Evolutionary conservation across 2,113 vertebrate species (phyloP).

Genomic region (Stigmatopora nigra): DNA sequence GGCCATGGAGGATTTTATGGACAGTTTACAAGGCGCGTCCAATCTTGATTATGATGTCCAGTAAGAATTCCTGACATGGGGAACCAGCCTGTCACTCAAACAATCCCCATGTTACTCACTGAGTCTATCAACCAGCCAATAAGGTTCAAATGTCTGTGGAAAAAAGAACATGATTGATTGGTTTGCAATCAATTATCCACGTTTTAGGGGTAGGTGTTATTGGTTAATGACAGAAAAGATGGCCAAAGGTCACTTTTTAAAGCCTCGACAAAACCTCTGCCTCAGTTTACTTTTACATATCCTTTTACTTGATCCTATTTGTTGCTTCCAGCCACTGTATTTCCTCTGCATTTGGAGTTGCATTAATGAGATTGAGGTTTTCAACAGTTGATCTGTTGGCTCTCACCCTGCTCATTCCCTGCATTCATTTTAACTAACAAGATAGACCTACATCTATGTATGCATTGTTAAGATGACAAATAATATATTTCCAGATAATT

Average conservation of each 20-base stretch:
- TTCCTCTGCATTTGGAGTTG: conserved; percentile 35
- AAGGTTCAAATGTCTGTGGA: conserved; percentile 1
- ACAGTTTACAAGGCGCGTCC: conserved; percentile 47
- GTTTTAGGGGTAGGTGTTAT: conserved; percentile 28
- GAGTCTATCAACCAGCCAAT: conserved; percentile 5
- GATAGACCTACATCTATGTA: background rate
- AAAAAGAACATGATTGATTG: conserved; percentile 15
- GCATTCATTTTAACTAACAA: conserved; percentile 7
- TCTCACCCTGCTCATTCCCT: conserved; percentile 19
- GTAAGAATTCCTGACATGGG: conserved; percentile 31
- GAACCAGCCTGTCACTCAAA: conserved; percentile 20
- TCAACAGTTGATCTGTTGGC: conserved; percentile 18
- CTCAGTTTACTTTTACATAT: conserved; percentile 10
- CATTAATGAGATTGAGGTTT: conserved; percentile 40
- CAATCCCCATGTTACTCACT: conserved; percentile 10
- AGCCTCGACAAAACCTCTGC: conserved; percentile 19
- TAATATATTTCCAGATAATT: too few species aligned
- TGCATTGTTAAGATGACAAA: background rate
- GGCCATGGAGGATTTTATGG: conserved; percentile 38
- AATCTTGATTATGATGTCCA: conserved; percentile 44
- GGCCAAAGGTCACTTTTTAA: conserved; percentile 25
- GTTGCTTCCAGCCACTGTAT: conserved; percentile 9
- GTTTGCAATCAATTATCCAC: conserved; percentile 22
- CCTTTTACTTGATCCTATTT: conserved; percentile 8
- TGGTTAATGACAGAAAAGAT: conserved; percentile 29